A percentile compares a stretch with the other conserved stretches of the same genome.
These are phyloP conservation scores for Dicentrarchus labrax DNA, from an alignment of 2,113 vertebrate genomes.

Conservation along the genomic window DNA sequence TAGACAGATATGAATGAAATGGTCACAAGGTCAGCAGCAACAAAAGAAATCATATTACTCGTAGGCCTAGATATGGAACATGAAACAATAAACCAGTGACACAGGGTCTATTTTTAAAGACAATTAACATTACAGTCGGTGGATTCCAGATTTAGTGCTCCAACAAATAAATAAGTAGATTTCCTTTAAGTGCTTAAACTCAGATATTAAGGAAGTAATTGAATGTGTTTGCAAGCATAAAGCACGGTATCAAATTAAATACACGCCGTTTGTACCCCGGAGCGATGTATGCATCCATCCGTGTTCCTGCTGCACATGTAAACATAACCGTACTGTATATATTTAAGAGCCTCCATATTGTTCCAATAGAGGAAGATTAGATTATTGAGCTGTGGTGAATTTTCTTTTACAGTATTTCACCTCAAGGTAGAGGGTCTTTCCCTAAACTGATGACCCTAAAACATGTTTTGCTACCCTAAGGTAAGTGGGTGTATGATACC, in stretches of 20 bases:
- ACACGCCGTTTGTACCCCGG: not conserved
- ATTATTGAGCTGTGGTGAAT: conserved; percentile 44
- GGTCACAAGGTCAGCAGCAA: conserved; percentile 30
- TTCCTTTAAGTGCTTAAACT: not conserved
- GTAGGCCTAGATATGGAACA: not conserved
- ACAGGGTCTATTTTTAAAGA: conserved; percentile 9
- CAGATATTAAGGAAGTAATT: not conserved
- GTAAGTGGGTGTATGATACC: not conserved
- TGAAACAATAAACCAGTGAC: conserved; percentile 14
- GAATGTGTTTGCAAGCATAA: conserved; percentile 1
- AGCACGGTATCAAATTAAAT: not conserved
- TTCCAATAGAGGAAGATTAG: conserved; percentile 52
- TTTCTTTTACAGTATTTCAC: conserved; percentile 35
- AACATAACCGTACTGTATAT: conserved; percentile 2
- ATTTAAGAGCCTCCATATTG: conserved; percentile 23
- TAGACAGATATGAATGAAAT: conserved; percentile 27
- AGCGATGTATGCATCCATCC: not conserved
- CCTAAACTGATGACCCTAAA: not conserved
- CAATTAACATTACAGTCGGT: not conserved
- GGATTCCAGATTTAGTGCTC: not conserved
- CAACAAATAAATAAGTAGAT: not conserved
- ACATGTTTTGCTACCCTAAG: not conserved
- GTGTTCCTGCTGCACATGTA: not conserved
- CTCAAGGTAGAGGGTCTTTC: conserved; percentile 7
- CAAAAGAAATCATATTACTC: conserved; percentile 23